Evolutionary conservation across 2,888 invertebrate species (phyloP), one percentile per base, ranked within the genome.

Genomic region (Amiota minor): DNA sequence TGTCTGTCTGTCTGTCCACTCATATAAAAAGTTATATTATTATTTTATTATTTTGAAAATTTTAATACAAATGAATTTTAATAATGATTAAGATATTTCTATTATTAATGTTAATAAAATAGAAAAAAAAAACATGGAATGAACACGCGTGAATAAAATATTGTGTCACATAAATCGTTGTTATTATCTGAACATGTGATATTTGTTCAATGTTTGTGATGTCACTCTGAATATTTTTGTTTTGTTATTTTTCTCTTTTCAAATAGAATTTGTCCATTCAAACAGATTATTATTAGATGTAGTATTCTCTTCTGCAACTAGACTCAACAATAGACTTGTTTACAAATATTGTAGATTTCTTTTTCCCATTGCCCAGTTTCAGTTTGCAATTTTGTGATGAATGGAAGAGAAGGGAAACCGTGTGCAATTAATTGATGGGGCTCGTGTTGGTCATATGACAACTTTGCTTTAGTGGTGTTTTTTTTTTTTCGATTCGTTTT

Each of bases 81-180:
- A n/a, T 73, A 76, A 71, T 82, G 77, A 83, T 84, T 82, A 82
- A 78, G 76, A 84, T 85, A 81, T 81, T 81, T 83, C 79, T 84
- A 47, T 70, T 59, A 83, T 83, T 85, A 84, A 85, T 83, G 81
- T 80, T 84, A 85, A 84, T 68, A 53, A 53, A 50, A 68, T 23
- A 20, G 50, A 67, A 20, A 3, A 45, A 59, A 23, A 68, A 68
- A 20, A 53, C 3, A 20, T n/a, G 53, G 53, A 16, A 49, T 53
- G 69, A 74, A 76, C 79, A 75, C 77, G 74, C 79, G 74, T 75
- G 76, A 76, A 76, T 78, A 79, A 78, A 77, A 80, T 76, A 78
- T 23, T 23, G 6, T 76, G 72, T 55, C 76, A 68, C 78, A 82
- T 82, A 85, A 83, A 83, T 83, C 79, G 80, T 78, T 35, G 69